These are phyloP conservation scores for Meda fulgida DNA, from an alignment of 2,797 vertebrate species.

Conservation along the genomic window DNA sequence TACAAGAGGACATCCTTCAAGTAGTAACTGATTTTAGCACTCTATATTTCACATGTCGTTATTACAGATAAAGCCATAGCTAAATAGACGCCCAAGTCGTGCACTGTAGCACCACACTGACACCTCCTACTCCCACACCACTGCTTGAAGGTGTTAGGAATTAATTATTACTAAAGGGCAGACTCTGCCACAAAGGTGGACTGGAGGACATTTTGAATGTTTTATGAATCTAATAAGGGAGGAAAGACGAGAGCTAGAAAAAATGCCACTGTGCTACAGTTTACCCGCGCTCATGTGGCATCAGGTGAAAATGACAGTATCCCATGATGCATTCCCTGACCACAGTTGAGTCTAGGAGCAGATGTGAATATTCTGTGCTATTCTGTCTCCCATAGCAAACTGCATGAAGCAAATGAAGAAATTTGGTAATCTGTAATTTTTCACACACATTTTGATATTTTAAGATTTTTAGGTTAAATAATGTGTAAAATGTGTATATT, in stretches of 20 bases:
- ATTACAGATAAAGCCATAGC: constrained; percentile 71
- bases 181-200: constrained; percentile 56
- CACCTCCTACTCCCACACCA: constrained; percentile 25
- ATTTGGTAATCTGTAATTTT: not conserved
- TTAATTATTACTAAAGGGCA: constrained; percentile 78
- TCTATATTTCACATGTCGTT: constrained; percentile 58
- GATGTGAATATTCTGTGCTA: not conserved
- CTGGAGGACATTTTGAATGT: constrained; percentile 70
- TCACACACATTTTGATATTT: not conserved
- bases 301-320: constrained; percentile 36
- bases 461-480: not conserved
- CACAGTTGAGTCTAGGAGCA: not conserved
- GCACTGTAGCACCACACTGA: constrained; percentile 21
- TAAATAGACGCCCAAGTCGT: not conserved
- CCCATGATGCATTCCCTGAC: constrained; percentile 48
- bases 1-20: constrained; percentile 61
- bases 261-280: not conserved
- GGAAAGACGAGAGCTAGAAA: constrained; percentile 36
- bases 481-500: not conserved
- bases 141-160: constrained; percentile 50
- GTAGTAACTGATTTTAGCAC: constrained; percentile 41
- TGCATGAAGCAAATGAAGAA: not conserved
- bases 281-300: constrained; percentile 29
- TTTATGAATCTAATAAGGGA: constrained; percentile 71
- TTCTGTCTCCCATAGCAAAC: not conserved